These are phyloP conservation scores for Ivindomyrus marchei DNA, from an alignment of 2,113 vertebrate genomes.

Conservation along the genomic window DNA sequence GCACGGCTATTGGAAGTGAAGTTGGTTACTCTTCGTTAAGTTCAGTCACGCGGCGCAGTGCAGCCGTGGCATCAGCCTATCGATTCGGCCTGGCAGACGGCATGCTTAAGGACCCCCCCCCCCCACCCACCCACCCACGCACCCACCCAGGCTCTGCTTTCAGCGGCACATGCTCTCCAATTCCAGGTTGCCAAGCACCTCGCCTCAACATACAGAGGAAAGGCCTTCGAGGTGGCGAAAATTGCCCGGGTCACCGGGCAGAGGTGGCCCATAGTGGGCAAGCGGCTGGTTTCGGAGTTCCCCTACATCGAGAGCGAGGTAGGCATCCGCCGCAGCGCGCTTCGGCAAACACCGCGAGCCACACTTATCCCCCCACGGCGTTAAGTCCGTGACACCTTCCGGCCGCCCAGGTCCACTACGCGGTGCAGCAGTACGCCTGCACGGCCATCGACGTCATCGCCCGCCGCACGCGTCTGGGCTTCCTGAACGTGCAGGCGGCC, in stretches of 20 bases:
- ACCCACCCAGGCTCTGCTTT: slow-evolving; percentile 15
- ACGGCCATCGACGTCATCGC: slow-evolving; percentile 85
- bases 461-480: slow-evolving; percentile 82
- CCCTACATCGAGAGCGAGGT: slow-evolving; percentile 74
- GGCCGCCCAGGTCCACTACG: slow-evolving; percentile 73
- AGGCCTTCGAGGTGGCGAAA: slow-evolving; percentile 67
- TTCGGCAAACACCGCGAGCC: neutral
- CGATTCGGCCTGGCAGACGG: neutral
- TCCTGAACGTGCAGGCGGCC: slow-evolving; percentile 91
- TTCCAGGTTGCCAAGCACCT: slow-evolving; percentile 80
- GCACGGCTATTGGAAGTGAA: slow-evolving; percentile 52
- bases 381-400: neutral
- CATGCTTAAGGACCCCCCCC: neutral
- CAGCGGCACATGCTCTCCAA: slow-evolving; percentile 46
- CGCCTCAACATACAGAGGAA: slow-evolving; percentile 62
- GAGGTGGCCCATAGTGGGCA: slow-evolving; percentile 71
- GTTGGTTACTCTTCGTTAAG: slow-evolving; percentile 39
- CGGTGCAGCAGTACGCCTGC: slow-evolving; percentile 87
- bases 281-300: slow-evolving; percentile 67
- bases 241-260: slow-evolving; percentile 66
- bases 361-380: neutral
- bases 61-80: slow-evolving; percentile 13
- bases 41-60: slow-evolving; percentile 41
- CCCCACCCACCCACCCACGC: too few species aligned
- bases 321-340: neutral